Base-by-base conservation (phyloP, 2,797 vertebrate species). In the Ibycter americanus region DNA sequence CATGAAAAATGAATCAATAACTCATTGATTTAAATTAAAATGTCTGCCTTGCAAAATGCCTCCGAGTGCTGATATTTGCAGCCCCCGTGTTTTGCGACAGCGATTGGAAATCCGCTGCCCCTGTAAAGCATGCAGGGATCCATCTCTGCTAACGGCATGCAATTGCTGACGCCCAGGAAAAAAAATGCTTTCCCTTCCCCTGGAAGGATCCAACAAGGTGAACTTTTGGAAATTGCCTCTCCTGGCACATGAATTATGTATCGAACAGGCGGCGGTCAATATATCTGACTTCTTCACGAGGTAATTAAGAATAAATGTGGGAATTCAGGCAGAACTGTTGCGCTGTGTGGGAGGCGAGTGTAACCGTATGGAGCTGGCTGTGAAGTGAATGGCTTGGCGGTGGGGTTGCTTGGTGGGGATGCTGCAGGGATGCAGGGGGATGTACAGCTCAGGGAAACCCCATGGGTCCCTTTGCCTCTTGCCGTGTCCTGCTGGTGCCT, bases 1-100 rank as follows among this genome's bases (percentile, higher is more conserved):
- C 80, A 5, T 76, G 91, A 96, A 81, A 96, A 94, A 81, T 59
- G 94, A 89, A 96, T 97, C 97, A 95, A 96, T 97, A 93, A 72
- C 49, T 96, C 97, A 97, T 95, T 11, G 96, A 97, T 97, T 96
- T 76, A 51, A 95, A 94, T 95, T 84, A 87, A 96, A 94, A 96
- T 17, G 76, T 96, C 96, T 95, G 84, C 97, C 93, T 91, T 55
- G 83, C 95, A 94, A 83, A 95, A 92, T 78, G 92, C 91, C 92
- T 92, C 74, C 1, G 1, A 72, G 94, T 18, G 7, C 72, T 86
- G 8, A 42, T 68, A 58, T 85, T 76, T 77, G 32, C 63, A 66
- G 55, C 65, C 84, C 63, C 49, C 0, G 5, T n/a, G 81, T 47
- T 55, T 8, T 19, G 42, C 8, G 6, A 32, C 0, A 0, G 31